Percentiles rank a stretch among this genome's conserved stretches.
These are phyloP conservation scores for Tokudaia tokunoshimensis DNA, from an alignment of 2,797 vertebrate genomes.

Conservation along the genomic window DNA sequence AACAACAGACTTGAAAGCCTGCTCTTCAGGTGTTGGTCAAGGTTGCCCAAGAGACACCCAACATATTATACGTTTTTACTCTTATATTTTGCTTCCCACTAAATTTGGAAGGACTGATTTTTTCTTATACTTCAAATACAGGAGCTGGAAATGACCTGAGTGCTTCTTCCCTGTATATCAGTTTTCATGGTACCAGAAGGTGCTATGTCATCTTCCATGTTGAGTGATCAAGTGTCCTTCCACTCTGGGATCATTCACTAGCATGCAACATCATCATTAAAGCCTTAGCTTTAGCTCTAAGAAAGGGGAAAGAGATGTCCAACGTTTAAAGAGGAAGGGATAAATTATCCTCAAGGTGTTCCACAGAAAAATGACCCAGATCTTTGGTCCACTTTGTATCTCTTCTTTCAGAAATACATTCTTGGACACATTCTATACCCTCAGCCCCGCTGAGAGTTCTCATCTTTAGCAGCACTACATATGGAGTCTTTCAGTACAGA, in stretches of 20 bases:
- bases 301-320: not conserved
- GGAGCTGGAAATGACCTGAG: not conserved
- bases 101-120: not conserved
- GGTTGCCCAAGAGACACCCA: not conserved
- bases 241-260: not conserved
- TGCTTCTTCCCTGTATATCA: not conserved
- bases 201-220: not conserved
- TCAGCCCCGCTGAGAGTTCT: not conserved
- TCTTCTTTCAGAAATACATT: not conserved
- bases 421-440: not conserved
- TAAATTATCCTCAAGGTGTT: not conserved
- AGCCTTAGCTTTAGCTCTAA: not conserved
- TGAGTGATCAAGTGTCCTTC: not conserved
- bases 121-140: not conserved
- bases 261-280: not conserved
- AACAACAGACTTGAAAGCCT: not conserved
- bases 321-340: not conserved
- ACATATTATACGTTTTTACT: not conserved
- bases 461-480: not conserved
- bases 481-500: not conserved
- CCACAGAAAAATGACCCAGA: not conserved
- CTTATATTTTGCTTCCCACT: not conserved
- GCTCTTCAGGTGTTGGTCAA: not conserved
- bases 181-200: not conserved
- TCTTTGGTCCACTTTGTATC: no score